phyloP scores from a whole-genome alignment of 2,888 invertebrate genomes.

The Rhorus exstirpatorius region DNA sequence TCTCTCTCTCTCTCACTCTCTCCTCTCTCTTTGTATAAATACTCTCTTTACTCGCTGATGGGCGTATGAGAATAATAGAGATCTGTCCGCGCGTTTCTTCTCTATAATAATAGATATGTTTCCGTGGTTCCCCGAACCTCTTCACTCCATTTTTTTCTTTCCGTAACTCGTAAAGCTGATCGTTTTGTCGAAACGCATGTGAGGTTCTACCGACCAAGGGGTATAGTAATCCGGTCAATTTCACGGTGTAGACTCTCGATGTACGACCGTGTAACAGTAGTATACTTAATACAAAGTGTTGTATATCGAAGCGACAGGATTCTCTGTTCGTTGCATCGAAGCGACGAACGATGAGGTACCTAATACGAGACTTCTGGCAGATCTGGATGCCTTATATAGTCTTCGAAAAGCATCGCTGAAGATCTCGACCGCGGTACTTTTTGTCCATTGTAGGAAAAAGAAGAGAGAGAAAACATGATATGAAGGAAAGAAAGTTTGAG shows the following conservation, averaged over 20 bases:
- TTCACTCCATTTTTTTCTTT: constrained; percentile 42
- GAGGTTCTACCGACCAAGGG: not conserved
- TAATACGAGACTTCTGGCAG: constrained; percentile 51
- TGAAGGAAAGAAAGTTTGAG: constrained; percentile 3
- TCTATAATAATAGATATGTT: constrained; percentile 73
- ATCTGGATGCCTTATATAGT: constrained; percentile 39
- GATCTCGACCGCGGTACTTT: constrained; percentile 57
- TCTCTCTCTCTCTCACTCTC: not conserved
- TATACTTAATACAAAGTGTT: constrained; percentile 30
- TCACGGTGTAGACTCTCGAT: constrained; percentile 24
- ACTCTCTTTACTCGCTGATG: constrained; percentile 53
- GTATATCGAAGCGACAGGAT: constrained; percentile 33
- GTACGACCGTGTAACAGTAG: not conserved
- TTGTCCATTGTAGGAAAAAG: constrained; percentile 64
- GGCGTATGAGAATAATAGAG: constrained; percentile 69
- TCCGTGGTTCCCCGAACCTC: constrained; percentile 58
- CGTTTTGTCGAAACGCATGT: not conserved
- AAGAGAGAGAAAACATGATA: constrained; percentile 39
- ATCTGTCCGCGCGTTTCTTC: constrained; percentile 62
- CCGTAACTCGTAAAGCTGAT: constrained; percentile 50
- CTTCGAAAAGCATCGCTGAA: constrained; percentile 37
- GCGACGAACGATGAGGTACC: constrained; percentile 38
- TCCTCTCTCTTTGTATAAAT: constrained; percentile 10
- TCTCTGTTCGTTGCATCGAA: constrained; percentile 38
- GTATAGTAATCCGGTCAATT: constrained; percentile 50